These are phyloP conservation scores for Thunnus albacares DNA, from an alignment of 2,797 vertebrate species.

Conservation along the genomic window DNA sequence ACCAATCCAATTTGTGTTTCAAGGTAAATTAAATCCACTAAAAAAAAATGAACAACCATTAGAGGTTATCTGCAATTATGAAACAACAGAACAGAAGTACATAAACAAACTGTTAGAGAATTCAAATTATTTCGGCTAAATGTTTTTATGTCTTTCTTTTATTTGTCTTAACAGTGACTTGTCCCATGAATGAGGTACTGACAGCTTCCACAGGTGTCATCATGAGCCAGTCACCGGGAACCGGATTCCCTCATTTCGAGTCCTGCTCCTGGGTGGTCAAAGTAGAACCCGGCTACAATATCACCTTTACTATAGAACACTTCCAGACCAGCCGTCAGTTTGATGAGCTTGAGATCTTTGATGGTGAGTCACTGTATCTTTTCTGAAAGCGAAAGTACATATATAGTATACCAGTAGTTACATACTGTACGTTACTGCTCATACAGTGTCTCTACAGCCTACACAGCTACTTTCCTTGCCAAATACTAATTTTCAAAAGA, in stretches of 20 bases:
- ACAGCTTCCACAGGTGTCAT: constrained; percentile 95
- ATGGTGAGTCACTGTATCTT: constrained; percentile 85
- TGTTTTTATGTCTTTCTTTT: background rate
- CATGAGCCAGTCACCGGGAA: constrained; percentile 95
- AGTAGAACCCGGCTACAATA: constrained; percentile 93
- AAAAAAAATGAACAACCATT: constrained; percentile 33
- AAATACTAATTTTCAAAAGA: constrained; percentile 41
- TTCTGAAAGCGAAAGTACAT: background rate
- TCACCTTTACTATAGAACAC: constrained; percentile 95
- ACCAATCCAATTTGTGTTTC: constrained; percentile 62
- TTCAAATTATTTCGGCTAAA: background rate
- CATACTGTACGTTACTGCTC: no score
- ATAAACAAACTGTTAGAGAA: constrained; percentile 8
- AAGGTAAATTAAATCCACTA: constrained; percentile 49
- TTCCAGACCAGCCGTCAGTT: constrained; percentile 98
- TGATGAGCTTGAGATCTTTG: constrained; percentile 97
- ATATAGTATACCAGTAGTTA: no score
- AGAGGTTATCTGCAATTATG: constrained; percentile 26
- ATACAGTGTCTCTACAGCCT: background rate
- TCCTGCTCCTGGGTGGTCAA: constrained; percentile 98
- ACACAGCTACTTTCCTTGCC: background rate
- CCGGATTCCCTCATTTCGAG: constrained; percentile 95
- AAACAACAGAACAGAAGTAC: constrained; percentile 1
- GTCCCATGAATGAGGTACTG: constrained; percentile 94
- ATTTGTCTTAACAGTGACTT: constrained; percentile 88